phyloP scores from a whole-genome alignment of 1,140 invertebrate species.

The Pseudomyrmex sp. region DNA sequence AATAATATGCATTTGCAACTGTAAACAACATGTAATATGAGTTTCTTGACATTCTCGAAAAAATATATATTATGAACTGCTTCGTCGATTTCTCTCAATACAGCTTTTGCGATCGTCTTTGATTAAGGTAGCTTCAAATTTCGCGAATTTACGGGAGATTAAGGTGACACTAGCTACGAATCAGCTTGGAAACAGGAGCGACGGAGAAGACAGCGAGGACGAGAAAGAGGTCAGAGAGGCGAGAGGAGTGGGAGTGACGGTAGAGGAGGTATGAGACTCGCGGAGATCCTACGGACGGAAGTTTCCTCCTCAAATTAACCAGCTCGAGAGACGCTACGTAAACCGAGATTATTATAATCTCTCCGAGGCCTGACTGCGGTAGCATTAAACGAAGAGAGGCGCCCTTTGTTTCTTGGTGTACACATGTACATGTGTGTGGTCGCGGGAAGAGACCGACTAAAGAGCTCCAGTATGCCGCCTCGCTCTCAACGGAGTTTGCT shows the following conservation, averaged over 20 bases:
- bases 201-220: constrained; percentile 27
- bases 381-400: constrained; percentile 84
- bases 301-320: constrained; percentile 85
- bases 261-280: constrained; percentile 65
- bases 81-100: neutral
- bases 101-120: constrained; percentile 53
- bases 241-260: constrained; percentile 35
- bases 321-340: constrained; percentile 82
- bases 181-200: constrained; percentile 71
- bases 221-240: constrained; percentile 59
- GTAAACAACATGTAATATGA: too few relatives aligned
- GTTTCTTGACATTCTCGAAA: neutral
- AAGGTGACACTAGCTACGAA: constrained; percentile 72
- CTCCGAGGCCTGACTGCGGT: constrained; percentile 83
- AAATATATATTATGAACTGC: neutral
- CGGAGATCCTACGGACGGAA: constrained; percentile 77
- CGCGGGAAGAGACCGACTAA: constrained; percentile 5
- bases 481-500: constrained; percentile 48
- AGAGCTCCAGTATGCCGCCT: constrained; percentile 38
- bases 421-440: constrained; percentile 33
- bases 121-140: constrained; percentile 64
- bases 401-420: constrained; percentile 74
- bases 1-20: too few relatives aligned
- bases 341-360: constrained; percentile 86
- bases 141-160: constrained; percentile 78